Evolutionary conservation across 2,113 vertebrate species (phyloP).

Genomic region (Hyaena hyaena): DNA sequence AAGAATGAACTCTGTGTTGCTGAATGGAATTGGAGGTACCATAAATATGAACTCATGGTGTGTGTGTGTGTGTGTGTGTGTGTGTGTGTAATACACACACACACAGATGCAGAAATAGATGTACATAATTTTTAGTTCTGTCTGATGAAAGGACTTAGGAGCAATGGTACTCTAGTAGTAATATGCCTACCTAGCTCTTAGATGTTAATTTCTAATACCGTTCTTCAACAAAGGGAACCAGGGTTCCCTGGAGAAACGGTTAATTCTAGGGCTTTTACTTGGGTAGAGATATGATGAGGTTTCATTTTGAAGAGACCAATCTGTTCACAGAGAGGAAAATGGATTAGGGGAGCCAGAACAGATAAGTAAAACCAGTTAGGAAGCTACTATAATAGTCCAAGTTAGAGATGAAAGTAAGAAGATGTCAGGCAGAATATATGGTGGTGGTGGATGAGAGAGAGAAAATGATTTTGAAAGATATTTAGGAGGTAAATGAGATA

Average conservation of each 20-base stretch:
- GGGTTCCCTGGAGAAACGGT: background rate
- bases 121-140: background rate
- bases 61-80: background rate
- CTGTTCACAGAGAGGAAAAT: background rate
- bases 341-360: background rate
- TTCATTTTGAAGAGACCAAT: background rate
- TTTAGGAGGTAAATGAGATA: background rate
- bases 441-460: background rate
- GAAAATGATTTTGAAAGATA: background rate
- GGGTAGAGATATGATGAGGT: background rate
- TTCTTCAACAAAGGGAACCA: background rate
- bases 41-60: background rate
- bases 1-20: background rate
- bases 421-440: background rate
- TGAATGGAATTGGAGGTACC: background rate
- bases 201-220: background rate
- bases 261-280: background rate
- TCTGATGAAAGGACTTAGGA: background rate
- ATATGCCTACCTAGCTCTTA: background rate
- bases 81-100: background rate
- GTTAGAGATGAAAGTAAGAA: background rate
- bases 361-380: background rate
- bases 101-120: background rate
- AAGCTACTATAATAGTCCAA: background rate
- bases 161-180: background rate